These are phyloP conservation scores for Enteromius afrohamiltoni DNA, from an alignment of 2,797 vertebrate genomes.

Conservation along the genomic window DNA sequence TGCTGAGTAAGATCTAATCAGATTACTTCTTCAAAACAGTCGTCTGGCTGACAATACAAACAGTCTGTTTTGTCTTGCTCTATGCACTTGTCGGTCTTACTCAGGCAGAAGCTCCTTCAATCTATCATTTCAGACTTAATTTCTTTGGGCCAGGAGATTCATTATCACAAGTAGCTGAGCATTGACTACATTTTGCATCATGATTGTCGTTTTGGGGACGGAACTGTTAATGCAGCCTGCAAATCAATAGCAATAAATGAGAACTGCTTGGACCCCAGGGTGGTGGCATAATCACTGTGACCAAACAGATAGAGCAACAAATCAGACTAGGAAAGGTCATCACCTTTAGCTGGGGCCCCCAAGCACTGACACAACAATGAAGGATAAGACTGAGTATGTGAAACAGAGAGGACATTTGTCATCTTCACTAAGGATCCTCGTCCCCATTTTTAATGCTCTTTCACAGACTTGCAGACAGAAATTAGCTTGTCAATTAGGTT, in stretches of 20 bases:
- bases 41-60: not conserved
- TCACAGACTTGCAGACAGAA: not conserved
- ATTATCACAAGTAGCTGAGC: not conserved
- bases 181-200: conserved; percentile 25
- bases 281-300: conserved; percentile 18
- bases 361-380: conserved; percentile 8
- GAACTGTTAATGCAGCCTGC: not conserved
- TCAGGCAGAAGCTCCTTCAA: too few relatives aligned
- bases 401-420: not conserved
- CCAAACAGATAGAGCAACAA: conserved; percentile 28
- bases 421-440: not conserved
- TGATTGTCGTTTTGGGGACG: not conserved
- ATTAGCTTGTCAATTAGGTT: not conserved
- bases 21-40: conserved; percentile 34
- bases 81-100: not conserved
- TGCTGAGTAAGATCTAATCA: conserved; percentile 24
- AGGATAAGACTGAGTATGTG: not conserved
- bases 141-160: not conserved
- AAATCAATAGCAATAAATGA: conserved; percentile 31
- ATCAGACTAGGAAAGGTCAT: conserved; percentile 30
- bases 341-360: conserved; percentile 1
- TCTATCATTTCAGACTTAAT: not conserved
- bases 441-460: not conserved
- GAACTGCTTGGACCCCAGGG: conserved; percentile 18
- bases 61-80: not conserved